These are phyloP conservation scores for Apamea crenata DNA, from an alignment of 2,888 invertebrate genomes.

Conservation along the genomic window DNA sequence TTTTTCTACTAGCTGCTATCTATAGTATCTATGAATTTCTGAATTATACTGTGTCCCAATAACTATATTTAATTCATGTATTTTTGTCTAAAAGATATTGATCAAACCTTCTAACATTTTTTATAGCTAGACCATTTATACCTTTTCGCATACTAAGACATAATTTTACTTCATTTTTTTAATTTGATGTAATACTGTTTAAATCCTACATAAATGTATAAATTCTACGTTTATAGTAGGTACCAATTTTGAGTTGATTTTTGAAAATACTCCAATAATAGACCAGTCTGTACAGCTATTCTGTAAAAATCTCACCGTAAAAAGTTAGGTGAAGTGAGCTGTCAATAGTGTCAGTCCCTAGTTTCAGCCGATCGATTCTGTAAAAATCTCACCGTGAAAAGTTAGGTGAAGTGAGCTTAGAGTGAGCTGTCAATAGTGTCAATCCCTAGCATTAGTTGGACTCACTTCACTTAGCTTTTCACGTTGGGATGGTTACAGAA, in stretches of 20 bases:
- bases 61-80: neutral
- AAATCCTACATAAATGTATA: neutral
- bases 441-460: too few relatives aligned
- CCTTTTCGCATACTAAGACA: neutral
- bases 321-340: neutral
- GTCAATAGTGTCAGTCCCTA: neutral
- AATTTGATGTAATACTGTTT: neutral
- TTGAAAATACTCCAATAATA: neutral
- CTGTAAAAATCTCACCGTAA: neutral
- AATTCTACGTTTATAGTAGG: too few relatives aligned
- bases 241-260: neutral
- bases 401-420: too few relatives aligned
- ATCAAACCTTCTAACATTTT: slow-evolving; percentile 12
- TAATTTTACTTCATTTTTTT: neutral
- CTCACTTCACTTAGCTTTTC: too few relatives aligned
- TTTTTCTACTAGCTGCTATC: neutral
- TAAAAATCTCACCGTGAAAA: too few relatives aligned
- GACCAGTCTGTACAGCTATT: too few relatives aligned
- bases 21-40: neutral
- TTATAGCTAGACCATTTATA: slow-evolving; percentile 15
- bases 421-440: too few relatives aligned
- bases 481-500: too few relatives aligned
- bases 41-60: neutral
- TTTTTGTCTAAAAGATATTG: slow-evolving; percentile 1
- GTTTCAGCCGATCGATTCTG: too few relatives aligned